phyloP scores from a whole-genome alignment of 2,888 invertebrate genomes.

The Siphonodentalium dalli region DNA sequence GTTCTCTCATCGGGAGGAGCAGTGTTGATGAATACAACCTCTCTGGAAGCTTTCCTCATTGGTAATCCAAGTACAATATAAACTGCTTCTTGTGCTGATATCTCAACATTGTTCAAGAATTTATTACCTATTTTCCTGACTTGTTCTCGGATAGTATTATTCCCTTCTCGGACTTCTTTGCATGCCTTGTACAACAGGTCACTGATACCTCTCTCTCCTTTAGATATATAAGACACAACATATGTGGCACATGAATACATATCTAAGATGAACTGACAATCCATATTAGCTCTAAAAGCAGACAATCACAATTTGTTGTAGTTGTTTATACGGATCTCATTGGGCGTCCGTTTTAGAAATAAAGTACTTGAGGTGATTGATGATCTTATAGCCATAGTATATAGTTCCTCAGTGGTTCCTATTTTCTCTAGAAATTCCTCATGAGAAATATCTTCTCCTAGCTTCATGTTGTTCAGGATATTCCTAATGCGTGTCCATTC shows the following conservation, averaged over 20 bases:
- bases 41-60: constrained; percentile 27
- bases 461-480: no score
- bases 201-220: constrained; percentile 28
- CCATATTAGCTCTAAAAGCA: constrained; percentile 15
- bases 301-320: constrained; percentile 16
- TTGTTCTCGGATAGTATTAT: constrained; percentile 13
- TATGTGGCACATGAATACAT: constrained; percentile 24
- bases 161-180: constrained; percentile 20
- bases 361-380: not conserved
- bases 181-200: constrained; percentile 18
- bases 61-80: constrained; percentile 34
- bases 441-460: no score
- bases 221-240: constrained; percentile 25
- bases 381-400: not conserved
- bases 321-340: constrained; percentile 18
- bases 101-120: constrained; percentile 36
- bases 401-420: no score
- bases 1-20: constrained; percentile 28
- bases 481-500: no score
- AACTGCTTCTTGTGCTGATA: constrained; percentile 43
- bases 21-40: constrained; percentile 33
- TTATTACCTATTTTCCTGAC: constrained; percentile 28
- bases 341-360: constrained; percentile 7
- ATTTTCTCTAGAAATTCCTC: no score
- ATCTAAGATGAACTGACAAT: constrained; percentile 16